These are phyloP conservation scores for Aphodius sticticus DNA, from an alignment of 2,888 invertebrate genomes.

Conservation along the genomic window DNA sequence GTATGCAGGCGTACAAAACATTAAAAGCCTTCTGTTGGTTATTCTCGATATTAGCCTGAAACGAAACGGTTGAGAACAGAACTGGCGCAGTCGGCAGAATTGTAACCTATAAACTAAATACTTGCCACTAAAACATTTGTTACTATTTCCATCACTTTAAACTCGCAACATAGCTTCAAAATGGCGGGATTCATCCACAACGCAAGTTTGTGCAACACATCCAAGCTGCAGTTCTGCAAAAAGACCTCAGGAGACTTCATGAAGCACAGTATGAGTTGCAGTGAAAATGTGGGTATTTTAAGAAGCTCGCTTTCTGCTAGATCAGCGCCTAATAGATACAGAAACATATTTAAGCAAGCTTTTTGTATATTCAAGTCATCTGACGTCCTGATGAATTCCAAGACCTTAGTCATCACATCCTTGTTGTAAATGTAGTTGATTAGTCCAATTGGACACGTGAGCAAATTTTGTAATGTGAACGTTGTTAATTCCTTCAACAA, in stretches of 20 bases:
- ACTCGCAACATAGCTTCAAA: conserved; percentile 9
- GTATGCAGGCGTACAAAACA: conserved; percentile 49
- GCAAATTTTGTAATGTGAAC: not conserved
- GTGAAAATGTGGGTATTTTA: conserved; percentile 10
- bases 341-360: conserved; percentile 22
- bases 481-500: not conserved
- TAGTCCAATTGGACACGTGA: not conserved
- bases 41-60: conserved; percentile 28
- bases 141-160: conserved; percentile 6
- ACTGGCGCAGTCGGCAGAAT: not conserved
- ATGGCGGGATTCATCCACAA: conserved; percentile 21
- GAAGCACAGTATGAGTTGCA: conserved; percentile 16
- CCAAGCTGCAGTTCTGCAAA: not conserved
- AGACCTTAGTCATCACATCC: conserved; percentile 13
- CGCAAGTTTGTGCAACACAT: conserved; percentile 26
- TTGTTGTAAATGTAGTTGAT: conserved; percentile 11
- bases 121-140: conserved; percentile 14
- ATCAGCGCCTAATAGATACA: conserved; percentile 22
- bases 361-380: conserved; percentile 17
- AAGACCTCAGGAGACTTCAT: not conserved
- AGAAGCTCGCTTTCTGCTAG: conserved; percentile 10
- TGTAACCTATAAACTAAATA: not conserved
- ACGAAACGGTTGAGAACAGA: not conserved
- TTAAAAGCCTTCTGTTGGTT: conserved; percentile 44
- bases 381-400: conserved; percentile 18